These are phyloP conservation scores for Orchesella flavescens DNA, from an alignment of 2,888 invertebrate species.

Conservation along the genomic window DNA sequence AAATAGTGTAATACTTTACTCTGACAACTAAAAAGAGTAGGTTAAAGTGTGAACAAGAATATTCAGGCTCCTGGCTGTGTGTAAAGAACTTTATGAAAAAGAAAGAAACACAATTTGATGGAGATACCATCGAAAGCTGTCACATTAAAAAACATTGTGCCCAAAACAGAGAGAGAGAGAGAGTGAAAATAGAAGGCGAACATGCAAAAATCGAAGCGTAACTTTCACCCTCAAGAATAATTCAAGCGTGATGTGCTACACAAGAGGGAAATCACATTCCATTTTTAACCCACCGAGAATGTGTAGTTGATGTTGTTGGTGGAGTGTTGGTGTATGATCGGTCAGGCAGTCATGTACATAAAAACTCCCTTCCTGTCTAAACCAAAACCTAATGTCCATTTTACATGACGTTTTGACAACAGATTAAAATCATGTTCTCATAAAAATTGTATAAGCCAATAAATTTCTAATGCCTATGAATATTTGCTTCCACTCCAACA, in stretches of 20 bases:
- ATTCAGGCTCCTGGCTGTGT: no score
- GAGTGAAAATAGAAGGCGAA: conserved; percentile 34
- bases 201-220: conserved; percentile 34
- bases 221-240: conserved; percentile 27
- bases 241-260: background rate
- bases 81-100: no score
- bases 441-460: conserved; percentile 52
- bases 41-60: conserved; percentile 3
- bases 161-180: background rate
- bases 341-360: conserved; percentile 18
- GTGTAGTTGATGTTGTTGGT: background rate
- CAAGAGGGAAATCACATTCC: background rate
- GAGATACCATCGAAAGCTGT: conserved; percentile 48
- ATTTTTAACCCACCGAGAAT: background rate
- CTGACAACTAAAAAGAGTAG: no score
- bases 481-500: background rate
- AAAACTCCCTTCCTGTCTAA: conserved; percentile 24
- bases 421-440: conserved; percentile 57
- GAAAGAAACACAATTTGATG: conserved; percentile 43
- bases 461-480: conserved; percentile 45
- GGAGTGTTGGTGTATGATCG: conserved; percentile 3
- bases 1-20: background rate
- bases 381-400: conserved; percentile 49
- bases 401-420: conserved; percentile 61
- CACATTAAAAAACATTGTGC: conserved; percentile 51